Evolutionary conservation across 1,140 invertebrate genomes (phyloP).

Genomic region (Micrasema minimum): DNA sequence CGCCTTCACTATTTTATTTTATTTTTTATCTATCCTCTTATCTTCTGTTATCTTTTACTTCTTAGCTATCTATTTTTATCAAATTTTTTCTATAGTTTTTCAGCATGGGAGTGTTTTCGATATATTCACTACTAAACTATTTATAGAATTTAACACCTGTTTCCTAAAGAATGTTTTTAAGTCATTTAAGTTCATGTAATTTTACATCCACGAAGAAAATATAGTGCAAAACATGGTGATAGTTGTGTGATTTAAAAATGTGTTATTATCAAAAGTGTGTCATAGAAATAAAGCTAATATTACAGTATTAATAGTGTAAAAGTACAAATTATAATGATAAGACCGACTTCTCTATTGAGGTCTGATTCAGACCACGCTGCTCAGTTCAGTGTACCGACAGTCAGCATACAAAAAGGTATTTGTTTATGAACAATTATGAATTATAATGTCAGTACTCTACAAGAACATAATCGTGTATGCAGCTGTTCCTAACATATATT

Average conservation of each 20-base stretch:
- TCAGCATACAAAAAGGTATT: slow-evolving; percentile 50
- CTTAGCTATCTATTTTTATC: slow-evolving; percentile 18
- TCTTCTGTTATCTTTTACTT: background rate
- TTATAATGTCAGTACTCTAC: background rate
- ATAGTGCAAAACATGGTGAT: no score
- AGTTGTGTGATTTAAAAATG: no score
- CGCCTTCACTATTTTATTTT: background rate
- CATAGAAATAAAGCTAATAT: no score
- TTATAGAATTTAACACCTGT: background rate
- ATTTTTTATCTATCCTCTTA: background rate
- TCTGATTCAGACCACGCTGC: slow-evolving; percentile 43
- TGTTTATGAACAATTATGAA: background rate
- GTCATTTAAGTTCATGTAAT: background rate
- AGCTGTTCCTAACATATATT: no score
- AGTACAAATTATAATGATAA: background rate
- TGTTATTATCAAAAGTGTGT: no score
- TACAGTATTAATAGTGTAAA: no score
- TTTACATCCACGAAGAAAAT: no score
- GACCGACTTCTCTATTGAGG: slow-evolving; percentile 49
- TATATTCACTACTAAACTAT: background rate
- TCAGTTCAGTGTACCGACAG: slow-evolving; percentile 45
- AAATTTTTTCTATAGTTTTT: background rate
- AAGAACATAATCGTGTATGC: background rate
- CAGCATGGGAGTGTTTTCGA: slow-evolving; percentile 22
- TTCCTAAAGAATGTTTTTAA: background rate